Evolutionary conservation across 2,888 invertebrate species (phyloP), one percentile per base, ranked within the genome.

Genomic region (Ormyrus thymus): DNA sequence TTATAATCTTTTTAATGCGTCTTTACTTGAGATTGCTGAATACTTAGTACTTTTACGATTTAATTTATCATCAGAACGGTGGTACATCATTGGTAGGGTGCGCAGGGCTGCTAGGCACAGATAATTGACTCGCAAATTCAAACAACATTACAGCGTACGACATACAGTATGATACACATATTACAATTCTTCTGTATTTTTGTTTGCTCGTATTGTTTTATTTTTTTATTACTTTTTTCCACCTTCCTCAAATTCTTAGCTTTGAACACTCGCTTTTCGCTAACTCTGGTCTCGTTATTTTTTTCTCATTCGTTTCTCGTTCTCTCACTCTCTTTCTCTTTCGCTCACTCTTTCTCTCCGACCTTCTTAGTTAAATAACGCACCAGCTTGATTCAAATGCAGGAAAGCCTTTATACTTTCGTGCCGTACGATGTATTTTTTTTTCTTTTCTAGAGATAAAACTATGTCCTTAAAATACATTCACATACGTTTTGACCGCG

Each of bases 91-190:
- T 90, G 88, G 88, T 90, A 88, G 87, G 89, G 90, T 90, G 90
- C 89, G 89, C 89, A 89, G 89, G 90, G 88, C 90, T 89, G 90
- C 90, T 90, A 92, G 92, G 92, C 92, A 92, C 92, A 92, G 92
- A 91, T 92, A 92, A 92, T 92, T 92, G 92, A 92, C 92, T 92
- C 90, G 90, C 92, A 92, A 92, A 92, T 92, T 89, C 88, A 90
- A 90, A 90, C 89, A 89, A 90, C 90, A 89, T 89, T 89, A 90
- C 89, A 90, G 90, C 89, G 89, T 89, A 90, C 90, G 89, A 89
- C 90, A 90, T 89, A 89, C 87, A 89, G 86, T 90, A 89, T 87
- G 84, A 88, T 88, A 87, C 87, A 87, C 87, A 88, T 86, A 87
- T 86, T 87, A 85, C 85, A 86, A 82, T 85, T 85, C 82, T 81